A percentile compares a stretch with the other conserved stretches of the same genome.
Conservation (phyloP, 1,140 invertebrate species). For the Teleogryllus occipitalis region DNA sequence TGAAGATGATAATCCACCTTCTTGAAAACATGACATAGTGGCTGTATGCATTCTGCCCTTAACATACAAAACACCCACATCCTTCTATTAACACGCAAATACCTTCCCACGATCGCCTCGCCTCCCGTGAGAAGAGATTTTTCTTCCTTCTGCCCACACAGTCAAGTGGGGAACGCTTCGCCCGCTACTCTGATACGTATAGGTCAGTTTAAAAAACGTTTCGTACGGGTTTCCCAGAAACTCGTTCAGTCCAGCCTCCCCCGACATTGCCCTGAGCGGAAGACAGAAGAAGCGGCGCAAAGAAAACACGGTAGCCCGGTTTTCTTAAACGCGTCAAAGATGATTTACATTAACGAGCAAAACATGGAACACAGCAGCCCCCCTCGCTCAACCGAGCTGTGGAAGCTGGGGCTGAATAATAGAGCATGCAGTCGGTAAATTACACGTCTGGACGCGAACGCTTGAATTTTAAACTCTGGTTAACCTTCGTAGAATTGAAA, state of each 20-base stretch:
- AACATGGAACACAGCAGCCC: neutral
- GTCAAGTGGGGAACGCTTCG: too few relatives aligned
- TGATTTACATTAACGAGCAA: constrained; percentile 5
- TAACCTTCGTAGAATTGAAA: neutral
- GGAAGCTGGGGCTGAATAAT: neutral
- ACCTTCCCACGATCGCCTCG: too few relatives aligned
- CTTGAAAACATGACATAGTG: too few relatives aligned
- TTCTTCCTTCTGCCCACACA: too few relatives aligned
- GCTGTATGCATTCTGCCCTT: too few relatives aligned
- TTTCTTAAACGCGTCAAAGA: neutral
- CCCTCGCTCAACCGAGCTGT: neutral
- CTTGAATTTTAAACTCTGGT: neutral
- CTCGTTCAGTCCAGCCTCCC: neutral
- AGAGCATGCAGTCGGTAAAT: neutral
- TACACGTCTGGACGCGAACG: neutral
- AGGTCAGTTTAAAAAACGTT: neutral
- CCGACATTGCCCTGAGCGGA: neutral
- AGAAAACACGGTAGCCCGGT: neutral
- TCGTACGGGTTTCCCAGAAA: neutral
- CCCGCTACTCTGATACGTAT: neutral
- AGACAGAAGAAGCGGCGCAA: neutral
- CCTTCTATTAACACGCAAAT: too few relatives aligned
- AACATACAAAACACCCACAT: too few relatives aligned
- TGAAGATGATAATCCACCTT: too few relatives aligned
- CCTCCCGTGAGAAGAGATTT: too few relatives aligned